Evolutionary conservation across 2,797 vertebrate species (phyloP).

Genomic region (Clarias fuscus): DNA sequence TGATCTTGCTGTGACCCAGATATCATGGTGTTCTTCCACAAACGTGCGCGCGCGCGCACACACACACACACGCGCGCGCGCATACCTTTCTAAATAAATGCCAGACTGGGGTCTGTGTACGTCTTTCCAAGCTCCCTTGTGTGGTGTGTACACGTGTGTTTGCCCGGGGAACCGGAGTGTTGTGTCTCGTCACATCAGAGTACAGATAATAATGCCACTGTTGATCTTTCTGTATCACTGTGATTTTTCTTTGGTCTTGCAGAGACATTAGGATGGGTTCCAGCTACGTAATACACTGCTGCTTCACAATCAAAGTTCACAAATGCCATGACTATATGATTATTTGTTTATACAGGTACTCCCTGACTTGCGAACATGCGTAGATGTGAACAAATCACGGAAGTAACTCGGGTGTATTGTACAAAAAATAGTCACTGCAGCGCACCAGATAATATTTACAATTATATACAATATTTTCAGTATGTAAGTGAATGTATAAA

Average conservation of each 20-base stretch:
- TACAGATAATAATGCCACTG: not conserved
- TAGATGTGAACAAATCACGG: too few relatives aligned
- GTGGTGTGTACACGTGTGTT: not conserved
- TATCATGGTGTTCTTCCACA: constrained; percentile 37
- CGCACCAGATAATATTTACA: too few relatives aligned
- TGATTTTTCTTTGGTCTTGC: not conserved
- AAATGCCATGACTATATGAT: not conserved
- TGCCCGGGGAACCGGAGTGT: not conserved
- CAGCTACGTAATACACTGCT: not conserved
- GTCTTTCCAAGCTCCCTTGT: not conserved
- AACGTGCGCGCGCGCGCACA: not conserved
- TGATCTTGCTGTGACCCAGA: constrained; percentile 55
- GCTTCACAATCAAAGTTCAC: not conserved
- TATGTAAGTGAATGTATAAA: too few relatives aligned
- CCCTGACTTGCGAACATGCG: too few relatives aligned
- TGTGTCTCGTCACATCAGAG: not conserved
- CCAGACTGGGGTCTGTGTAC: constrained; percentile 39
- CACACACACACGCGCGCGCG: not conserved
- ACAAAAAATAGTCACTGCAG: too few relatives aligned
- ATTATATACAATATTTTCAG: too few relatives aligned
- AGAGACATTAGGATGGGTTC: not conserved
- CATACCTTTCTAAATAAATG: constrained; percentile 42
- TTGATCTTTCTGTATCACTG: not conserved
- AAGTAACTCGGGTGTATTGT: too few relatives aligned
- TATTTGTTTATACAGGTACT: too few relatives aligned